Evolutionary conservation across 2,888 invertebrate species (phyloP).

Genomic region (Osedax fenrisi): DNA sequence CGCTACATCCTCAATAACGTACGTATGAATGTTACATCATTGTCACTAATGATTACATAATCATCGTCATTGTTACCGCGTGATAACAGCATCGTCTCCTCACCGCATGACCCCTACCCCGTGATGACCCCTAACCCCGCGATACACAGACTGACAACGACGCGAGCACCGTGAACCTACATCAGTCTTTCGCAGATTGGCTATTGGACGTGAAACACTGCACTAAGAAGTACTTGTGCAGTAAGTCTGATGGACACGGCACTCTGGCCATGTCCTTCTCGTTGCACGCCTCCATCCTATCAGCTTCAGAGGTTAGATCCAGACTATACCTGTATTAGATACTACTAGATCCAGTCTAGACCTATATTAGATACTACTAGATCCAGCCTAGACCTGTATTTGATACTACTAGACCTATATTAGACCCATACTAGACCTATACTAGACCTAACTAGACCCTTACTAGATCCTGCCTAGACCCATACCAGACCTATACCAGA

Average conservation of each 20-base stretch:
- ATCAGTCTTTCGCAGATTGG: constrained; percentile 89
- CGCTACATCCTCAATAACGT: too few relatives aligned
- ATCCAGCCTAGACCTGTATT: background rate
- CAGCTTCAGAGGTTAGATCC: constrained; percentile 37
- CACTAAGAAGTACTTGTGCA: constrained; percentile 75
- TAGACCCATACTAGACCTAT: too few relatives aligned
- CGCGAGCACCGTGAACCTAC: constrained; percentile 45
- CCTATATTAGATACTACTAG: background rate
- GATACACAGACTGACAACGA: too few relatives aligned
- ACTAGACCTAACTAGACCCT: too few relatives aligned
- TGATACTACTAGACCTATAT: background rate
- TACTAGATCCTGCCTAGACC: too few relatives aligned
- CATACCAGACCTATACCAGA: too few relatives aligned
- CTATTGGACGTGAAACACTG: constrained; percentile 91
- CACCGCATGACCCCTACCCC: too few relatives aligned
- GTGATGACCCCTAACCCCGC: too few relatives aligned
- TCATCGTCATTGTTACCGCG: too few relatives aligned
- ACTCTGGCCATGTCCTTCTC: constrained; percentile 57
- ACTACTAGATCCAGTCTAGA: background rate
- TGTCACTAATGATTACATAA: too few relatives aligned
- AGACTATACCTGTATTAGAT: constrained; percentile 1
- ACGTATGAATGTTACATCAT: too few relatives aligned
- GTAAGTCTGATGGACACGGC: constrained; percentile 67
- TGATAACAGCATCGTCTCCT: too few relatives aligned
- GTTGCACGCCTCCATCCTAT: constrained; percentile 54